Evolutionary conservation across 2,888 invertebrate species (phyloP), one percentile per base, ranked within the genome.

Genomic region (Zaprionus bogoriensis): DNA sequence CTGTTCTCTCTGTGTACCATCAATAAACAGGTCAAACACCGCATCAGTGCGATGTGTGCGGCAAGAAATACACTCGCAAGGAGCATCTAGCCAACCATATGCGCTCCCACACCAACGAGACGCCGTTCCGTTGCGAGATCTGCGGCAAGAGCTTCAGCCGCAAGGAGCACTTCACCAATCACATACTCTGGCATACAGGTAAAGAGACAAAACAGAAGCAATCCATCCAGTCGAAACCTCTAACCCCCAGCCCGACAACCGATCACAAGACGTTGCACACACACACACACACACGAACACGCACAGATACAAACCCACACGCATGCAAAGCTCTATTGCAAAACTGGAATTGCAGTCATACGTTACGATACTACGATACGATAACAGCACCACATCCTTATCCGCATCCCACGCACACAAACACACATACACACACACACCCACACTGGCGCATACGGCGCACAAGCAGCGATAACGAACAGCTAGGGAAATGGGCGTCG

Each of bases 111-210:
- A 96, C 96, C 73, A 96, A 96, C 89, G 96, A 96, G 91, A 96
- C 96, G 62, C 96, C 96, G 64, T 96, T 95, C 92, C 93, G 95
- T 88, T 97, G 96, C 91, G 96, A 96, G 90, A 95, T 96, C 89
- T 96, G 96, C 92, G 95, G 96, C 91, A 96, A 96, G 92, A 95
- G 95, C 77, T 96, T 96, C 91, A 96, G 96, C 65, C 93, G 96
- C 89, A 96, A 96, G 92, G 96, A 96, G 92, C 96, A 96, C 92
- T 96, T 96, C 92, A 95, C 95, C 93, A 96, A 96, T 92, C 96
- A 96, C 92, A 96, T 96, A 91, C 93, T 96, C 93, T 96, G 96
- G 96, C 96, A 96, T 91, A 96, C 96, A 87, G 94, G 93, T 93
- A 95, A 82, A 86, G 83, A 81, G 86, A 87, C 84, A 84, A 77